Percentiles rank a stretch among this genome's conserved stretches.
phyloP scores from a whole-genome alignment of 2,797 vertebrate genomes.

The Galaxias olidus region DNA sequence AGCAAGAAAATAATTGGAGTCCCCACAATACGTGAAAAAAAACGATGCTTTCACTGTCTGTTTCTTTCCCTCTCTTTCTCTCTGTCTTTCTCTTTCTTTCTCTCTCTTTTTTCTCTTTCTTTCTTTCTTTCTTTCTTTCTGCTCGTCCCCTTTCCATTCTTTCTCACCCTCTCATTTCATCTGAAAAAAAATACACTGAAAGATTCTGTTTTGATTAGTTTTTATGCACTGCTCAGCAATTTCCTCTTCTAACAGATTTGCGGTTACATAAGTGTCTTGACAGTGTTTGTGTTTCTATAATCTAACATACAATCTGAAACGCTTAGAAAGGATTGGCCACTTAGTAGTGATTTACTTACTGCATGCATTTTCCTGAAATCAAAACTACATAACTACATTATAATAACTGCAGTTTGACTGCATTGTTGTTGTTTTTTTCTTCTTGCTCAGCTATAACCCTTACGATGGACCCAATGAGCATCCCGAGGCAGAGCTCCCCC shows the following conservation, averaged over 20 bases:
- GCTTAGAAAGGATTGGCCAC: neutral
- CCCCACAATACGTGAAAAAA: slow-evolving; percentile 50
- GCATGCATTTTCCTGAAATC: neutral
- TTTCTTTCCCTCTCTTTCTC: too few relatives aligned
- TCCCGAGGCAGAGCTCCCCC: slow-evolving; percentile 96
- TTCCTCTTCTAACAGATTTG: neutral
- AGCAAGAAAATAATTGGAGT: slow-evolving; percentile 64
- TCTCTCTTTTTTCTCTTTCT: too few relatives aligned
- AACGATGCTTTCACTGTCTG: neutral
- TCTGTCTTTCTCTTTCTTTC: too few relatives aligned
- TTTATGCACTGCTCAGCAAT: slow-evolving; percentile 24
- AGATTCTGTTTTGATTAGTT: slow-evolving; percentile 14
- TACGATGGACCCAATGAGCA: slow-evolving; percentile 98
- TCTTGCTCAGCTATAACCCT: slow-evolving; percentile 89
- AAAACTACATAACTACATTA: neutral
- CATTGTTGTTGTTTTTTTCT: slow-evolving; percentile 12
- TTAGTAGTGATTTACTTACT: neutral
- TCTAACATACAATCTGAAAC: neutral
- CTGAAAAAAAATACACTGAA: slow-evolving; percentile 7
- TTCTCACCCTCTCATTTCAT: slow-evolving; percentile 3
- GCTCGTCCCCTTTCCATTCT: slow-evolving; percentile 1
- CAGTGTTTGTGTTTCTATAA: slow-evolving; percentile 18
- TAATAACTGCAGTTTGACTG: neutral
- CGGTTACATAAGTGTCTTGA: slow-evolving; percentile 3
- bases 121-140: slow-evolving; percentile 1